phyloP scores from a whole-genome alignment of 2,888 invertebrate species.

The Oegoconia quadripuncta region DNA sequence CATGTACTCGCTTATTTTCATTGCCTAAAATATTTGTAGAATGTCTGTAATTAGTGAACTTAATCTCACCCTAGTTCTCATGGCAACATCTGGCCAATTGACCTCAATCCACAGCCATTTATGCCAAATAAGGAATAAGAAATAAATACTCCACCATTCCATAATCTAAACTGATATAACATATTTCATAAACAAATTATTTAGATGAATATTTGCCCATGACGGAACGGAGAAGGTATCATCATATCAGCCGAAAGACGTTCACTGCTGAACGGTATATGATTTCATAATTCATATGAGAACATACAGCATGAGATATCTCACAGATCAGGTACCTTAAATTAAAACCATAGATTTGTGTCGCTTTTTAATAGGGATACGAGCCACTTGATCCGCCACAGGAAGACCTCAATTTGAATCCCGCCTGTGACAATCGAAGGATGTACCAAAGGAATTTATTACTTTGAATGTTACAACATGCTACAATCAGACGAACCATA shows the following conservation, averaged over 20 bases:
- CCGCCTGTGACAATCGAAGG: constrained; percentile 60
- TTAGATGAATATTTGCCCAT: no score
- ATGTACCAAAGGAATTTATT: constrained; percentile 63
- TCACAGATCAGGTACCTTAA: no score
- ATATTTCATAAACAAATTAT: no score
- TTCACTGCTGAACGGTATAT: background rate
- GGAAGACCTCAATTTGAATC: constrained; percentile 56
- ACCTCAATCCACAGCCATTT: no score
- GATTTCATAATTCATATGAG: no score
- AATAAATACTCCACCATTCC: no score
- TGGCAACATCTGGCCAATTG: constrained; percentile 30
- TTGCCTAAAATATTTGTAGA: background rate
- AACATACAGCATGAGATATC: no score
- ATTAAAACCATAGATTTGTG: background rate
- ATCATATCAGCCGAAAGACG: constrained; percentile 20
- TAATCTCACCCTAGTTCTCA: constrained; percentile 22
- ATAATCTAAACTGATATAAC: no score
- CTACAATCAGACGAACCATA: constrained; percentile 43
- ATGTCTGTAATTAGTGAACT: no score
- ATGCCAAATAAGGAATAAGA: no score
- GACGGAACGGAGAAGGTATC: constrained; percentile 24
- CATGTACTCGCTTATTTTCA: no score
- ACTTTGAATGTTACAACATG: constrained; percentile 34
- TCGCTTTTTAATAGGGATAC: constrained; percentile 14
- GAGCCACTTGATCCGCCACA: constrained; percentile 33